Conservation (phyloP, 1,140 invertebrate species). For the Drosophila carrolli region DNA sequence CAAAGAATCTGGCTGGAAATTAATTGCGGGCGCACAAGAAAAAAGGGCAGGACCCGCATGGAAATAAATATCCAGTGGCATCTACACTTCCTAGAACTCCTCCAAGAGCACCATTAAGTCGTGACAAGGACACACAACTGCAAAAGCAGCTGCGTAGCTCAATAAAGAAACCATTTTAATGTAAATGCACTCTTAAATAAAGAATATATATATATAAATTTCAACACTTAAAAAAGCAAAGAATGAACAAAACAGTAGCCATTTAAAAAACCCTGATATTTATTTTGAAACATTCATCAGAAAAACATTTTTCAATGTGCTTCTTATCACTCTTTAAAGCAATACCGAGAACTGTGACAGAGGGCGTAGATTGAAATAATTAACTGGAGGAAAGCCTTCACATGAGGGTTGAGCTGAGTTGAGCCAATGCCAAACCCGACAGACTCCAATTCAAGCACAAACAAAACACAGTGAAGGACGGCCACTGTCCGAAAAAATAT, state of each 20-base stretch:
- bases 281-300: background rate
- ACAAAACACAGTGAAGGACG: conserved; percentile 12
- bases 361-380: background rate
- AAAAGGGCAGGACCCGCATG: conserved; percentile 29
- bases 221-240: background rate
- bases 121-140: conserved; percentile 19
- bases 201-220: background rate
- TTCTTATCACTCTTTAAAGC: conserved; percentile 5
- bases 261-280: too few species aligned
- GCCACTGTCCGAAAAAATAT: conserved; percentile 13
- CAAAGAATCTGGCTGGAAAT: conserved; percentile 57
- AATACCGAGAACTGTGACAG: background rate
- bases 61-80: conserved; percentile 22
- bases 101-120: background rate
- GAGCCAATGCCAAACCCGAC: conserved; percentile 2
- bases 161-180: background rate
- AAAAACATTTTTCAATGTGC: background rate
- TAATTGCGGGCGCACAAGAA: conserved; percentile 47
- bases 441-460: conserved; percentile 1
- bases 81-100: conserved; percentile 30
- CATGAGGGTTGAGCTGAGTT: conserved; percentile 6
- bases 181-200: background rate
- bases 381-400: background rate
- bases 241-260: too few species aligned
- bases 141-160: conserved; percentile 12